Conservation (phyloP, 2,113 vertebrate genomes). For the Carollia perspicillata region DNA sequence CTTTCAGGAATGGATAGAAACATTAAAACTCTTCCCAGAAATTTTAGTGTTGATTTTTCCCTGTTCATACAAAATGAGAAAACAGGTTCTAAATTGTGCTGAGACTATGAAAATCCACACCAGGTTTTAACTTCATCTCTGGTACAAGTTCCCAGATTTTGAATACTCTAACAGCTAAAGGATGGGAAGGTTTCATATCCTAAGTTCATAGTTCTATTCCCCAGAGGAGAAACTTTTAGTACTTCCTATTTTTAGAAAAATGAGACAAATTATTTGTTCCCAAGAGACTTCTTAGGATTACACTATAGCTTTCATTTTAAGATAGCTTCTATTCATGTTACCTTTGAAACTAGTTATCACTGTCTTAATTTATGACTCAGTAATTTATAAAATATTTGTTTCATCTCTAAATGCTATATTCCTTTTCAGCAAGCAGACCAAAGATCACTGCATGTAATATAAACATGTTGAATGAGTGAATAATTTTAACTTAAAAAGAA, state of each 20-base stretch:
- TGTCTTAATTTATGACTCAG: not conserved
- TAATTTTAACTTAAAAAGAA: conserved; percentile 16
- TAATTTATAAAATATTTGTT: not conserved
- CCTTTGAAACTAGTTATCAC: conserved; percentile 14
- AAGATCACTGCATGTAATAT: not conserved
- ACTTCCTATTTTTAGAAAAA: conserved; percentile 66
- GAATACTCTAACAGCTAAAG: conserved; percentile 7
- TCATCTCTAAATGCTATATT: conserved; percentile 27
- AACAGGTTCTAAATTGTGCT: not conserved
- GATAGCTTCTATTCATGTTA: conserved; percentile 3
- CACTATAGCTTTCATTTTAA: conserved; percentile 27
- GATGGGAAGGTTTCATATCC: conserved; percentile 26
- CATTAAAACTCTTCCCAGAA: not conserved
- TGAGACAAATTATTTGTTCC: conserved; percentile 42
- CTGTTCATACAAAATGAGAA: not conserved
- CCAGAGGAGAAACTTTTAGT: conserved; percentile 46
- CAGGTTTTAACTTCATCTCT: conserved; percentile 45
- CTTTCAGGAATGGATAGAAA: conserved; percentile 29
- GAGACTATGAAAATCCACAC: conserved; percentile 17
- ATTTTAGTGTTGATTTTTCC: not conserved
- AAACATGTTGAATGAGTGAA: not conserved
- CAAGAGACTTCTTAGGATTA: conserved; percentile 33
- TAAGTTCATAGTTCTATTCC: conserved; percentile 48
- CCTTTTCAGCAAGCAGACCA: conserved; percentile 13
- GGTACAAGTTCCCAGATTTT: not conserved